These are phyloP conservation scores for Parazoanthus swiftii DNA, from an alignment of 92 coral and sea anemone species.

Conservation along the genomic window DNA sequence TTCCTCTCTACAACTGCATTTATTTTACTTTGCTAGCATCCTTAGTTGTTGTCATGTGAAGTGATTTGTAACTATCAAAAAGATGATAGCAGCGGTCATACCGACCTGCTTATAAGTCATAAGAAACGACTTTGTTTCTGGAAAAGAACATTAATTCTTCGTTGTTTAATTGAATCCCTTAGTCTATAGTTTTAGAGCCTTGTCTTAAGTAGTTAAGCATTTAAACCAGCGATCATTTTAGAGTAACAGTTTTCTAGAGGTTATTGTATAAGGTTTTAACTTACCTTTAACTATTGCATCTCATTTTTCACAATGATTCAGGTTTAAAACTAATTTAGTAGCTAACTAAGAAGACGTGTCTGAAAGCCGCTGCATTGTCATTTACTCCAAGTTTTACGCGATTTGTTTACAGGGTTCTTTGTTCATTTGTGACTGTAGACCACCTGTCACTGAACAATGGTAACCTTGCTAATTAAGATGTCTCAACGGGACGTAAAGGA, in stretches of 20 bases:
- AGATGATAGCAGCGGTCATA: no score
- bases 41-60: not conserved
- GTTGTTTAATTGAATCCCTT: no score
- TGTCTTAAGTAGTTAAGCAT: not conserved
- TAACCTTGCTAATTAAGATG: not conserved
- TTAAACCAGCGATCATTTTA: no score
- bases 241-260: not conserved
- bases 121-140: no score
- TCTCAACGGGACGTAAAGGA: not conserved
- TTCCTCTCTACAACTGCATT: no score
- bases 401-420: not conserved
- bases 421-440: not conserved
- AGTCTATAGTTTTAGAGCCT: no score
- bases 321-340: not conserved
- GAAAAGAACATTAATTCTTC: no score
- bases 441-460: not conserved
- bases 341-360: not conserved
- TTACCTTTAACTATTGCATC: not conserved
- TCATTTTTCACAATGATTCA: not conserved
- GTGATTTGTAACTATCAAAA: no score
- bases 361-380: not conserved
- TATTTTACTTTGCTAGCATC: no score
- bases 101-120: no score
- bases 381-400: not conserved
- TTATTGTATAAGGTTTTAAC: not conserved